Percentiles rank a stretch among this genome's conserved stretches.
Evolutionary conservation across 2,888 invertebrate species (phyloP).

Genomic region (Morinoia aosen): DNA sequence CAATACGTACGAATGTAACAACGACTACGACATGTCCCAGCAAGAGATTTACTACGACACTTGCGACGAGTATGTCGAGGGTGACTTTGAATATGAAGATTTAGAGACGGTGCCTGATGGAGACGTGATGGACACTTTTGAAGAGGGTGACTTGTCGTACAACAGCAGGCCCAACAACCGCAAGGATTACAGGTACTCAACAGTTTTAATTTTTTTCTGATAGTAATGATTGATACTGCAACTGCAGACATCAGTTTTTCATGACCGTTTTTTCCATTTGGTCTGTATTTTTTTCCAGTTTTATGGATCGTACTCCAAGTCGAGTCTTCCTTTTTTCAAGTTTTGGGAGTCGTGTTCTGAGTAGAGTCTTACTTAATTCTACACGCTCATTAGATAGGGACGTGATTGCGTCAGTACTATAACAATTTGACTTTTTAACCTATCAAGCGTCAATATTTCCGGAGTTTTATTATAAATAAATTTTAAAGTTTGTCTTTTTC

Average conservation of each 20-base stretch:
- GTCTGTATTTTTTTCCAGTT: neutral
- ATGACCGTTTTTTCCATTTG: neutral
- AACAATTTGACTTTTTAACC: neutral
- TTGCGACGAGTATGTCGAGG: slow-evolving; percentile 71
- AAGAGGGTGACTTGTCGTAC: slow-evolving; percentile 79
- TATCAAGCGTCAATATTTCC: neutral
- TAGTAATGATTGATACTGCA: no score
- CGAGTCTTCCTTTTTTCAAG: no score
- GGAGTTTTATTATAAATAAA: neutral
- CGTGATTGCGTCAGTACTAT: neutral
- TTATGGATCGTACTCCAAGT: neutral
- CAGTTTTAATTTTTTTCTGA: no score
- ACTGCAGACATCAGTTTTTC: no score
- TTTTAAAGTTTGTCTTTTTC: neutral
- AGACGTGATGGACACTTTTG: slow-evolving; percentile 32
- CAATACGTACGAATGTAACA: slow-evolving; percentile 68
- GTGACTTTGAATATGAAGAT: slow-evolving; percentile 32
- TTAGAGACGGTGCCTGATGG: slow-evolving; percentile 34
- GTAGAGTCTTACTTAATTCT: neutral
- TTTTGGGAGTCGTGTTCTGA: no score
- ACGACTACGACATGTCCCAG: slow-evolving; percentile 62
- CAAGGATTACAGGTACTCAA: slow-evolving; percentile 75
- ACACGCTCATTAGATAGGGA: neutral
- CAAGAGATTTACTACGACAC: slow-evolving; percentile 68
- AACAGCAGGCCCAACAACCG: slow-evolving; percentile 85